Evolutionary conservation across 2,797 vertebrate species (phyloP), one percentile per base, ranked within the genome.

Genomic region (Tolypeutes matacus): DNA sequence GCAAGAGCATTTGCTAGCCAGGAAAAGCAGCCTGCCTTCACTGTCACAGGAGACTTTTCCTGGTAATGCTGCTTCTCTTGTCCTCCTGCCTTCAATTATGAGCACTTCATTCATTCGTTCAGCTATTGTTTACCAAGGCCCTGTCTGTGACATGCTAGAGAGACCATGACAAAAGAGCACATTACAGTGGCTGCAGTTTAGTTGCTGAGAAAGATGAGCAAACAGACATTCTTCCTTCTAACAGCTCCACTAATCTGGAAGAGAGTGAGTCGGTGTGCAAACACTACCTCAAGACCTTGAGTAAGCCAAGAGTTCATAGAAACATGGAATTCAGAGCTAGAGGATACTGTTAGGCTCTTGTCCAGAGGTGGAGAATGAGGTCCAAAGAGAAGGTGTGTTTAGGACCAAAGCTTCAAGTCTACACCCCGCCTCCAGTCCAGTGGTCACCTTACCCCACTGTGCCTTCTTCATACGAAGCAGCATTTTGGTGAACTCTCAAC

Each of bases 1-100:
- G 34, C 20, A 73, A 88, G 69, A 90, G n/a, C 10, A 62, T 81
- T 89, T 95, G 86, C 64, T 58, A 62, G 70, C 25, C 58, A 82
- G 83, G 56, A 49, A 85, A 81, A 69, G 21, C 11, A 67, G 25
- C 11, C n/a, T 4, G 34, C 27, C 5, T 29, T 21, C 20, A 10
- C 31, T 49, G 29, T 46, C 69, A 51, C 29, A 14, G 8, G 5
- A 88, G 46, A n/a, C n/a, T 86, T 69, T 76, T 89, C 17, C 53
- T n/a, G n/a, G 15, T 5, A 56, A 56, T 31, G 13, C 17, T 3
- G 27, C 27, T 73, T 91, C 58, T 58, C 67, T 36, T n/a, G 42
- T 20, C 34, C 29, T 29, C 25, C 7, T 34, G 31, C 31, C 42
- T 82, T 81, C 34, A 23, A 3, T 29, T 3, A 6, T 0, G 5